These are phyloP conservation scores for Steinernema scapterisci DNA, from an alignment of 2,888 invertebrate species.

Conservation along the genomic window DNA sequence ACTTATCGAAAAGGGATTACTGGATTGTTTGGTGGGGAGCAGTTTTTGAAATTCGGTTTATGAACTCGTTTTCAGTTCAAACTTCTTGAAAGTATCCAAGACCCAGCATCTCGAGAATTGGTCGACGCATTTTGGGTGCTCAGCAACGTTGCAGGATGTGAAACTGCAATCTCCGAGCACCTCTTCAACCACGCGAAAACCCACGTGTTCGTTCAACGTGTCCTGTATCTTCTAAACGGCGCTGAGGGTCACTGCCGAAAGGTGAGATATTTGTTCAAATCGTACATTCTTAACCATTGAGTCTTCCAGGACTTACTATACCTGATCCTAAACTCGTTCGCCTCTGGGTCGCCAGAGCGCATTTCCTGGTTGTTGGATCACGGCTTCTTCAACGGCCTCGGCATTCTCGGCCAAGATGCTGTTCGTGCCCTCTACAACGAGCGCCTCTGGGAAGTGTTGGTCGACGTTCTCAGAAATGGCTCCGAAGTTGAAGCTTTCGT, in stretches of 20 bases:
- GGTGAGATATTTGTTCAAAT: background rate
- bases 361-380: background rate
- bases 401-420: too few species aligned
- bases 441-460: background rate
- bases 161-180: background rate
- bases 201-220: background rate
- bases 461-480: background rate
- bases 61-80: background rate
- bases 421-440: background rate
- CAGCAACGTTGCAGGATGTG: conserved; percentile 12
- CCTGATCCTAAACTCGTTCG: background rate
- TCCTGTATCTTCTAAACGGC: background rate
- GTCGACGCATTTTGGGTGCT: background rate
- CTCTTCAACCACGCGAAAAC: background rate
- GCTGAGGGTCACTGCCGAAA: background rate
- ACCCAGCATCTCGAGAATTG: background rate
- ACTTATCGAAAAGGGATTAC: background rate
- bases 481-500: background rate
- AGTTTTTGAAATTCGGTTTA: background rate
- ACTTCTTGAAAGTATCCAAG: background rate
- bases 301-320: background rate
- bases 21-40: background rate
- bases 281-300: background rate
- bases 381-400: background rate
- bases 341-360: background rate